Evolutionary conservation across 2,113 vertebrate genomes (phyloP), one percentile per base, ranked within the genome.

Genomic region (Cyprinus carpio): DNA sequence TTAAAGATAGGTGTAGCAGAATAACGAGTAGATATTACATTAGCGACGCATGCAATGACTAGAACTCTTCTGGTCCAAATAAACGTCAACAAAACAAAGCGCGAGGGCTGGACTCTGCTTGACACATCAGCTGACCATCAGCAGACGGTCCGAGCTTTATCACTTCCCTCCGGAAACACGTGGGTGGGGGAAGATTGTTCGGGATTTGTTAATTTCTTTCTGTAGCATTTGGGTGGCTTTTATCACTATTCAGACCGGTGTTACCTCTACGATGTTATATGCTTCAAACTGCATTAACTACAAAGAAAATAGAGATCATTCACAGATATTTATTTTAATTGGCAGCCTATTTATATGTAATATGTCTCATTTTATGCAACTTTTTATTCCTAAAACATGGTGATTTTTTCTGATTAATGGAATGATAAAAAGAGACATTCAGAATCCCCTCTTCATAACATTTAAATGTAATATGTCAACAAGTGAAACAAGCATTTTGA

Each of bases 121-220:
- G 56, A 65, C 56, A 85, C 10, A 84, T 86, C 87, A 88, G 87
- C 87, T 88, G 87, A 88, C 49, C 20, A 23, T 76, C 81, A 88
- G 69, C 58, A 75, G 49, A 6, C 60, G 29, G 81, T 67, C 43
- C 62, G 56, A 69, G 1, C 58, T 37, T 25, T 25, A 6, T 9
- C 29, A 16, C 64, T 12, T 75, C 49, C 87, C 27, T n/a, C 81
- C 31, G 76, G 85, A 87, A 87, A 87, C 85, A 79, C 4, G 72
- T 25, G 16, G n/a, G 6, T 60, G 27, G n/a, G n/a, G n/a, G n/a
- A n/a, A n/a, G n/a, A n/a, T n/a, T n/a, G n/a, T n/a, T n/a, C n/a
- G n/a, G n/a, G n/a, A n/a, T n/a, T n/a, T n/a, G n/a, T n/a, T n/a
- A n/a, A n/a, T n/a, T n/a, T n/a, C n/a, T n/a, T n/a, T n/a, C n/a